Conservation (phyloP, 2,113 vertebrate genomes). For the Gymnorhina tibicen region DNA sequence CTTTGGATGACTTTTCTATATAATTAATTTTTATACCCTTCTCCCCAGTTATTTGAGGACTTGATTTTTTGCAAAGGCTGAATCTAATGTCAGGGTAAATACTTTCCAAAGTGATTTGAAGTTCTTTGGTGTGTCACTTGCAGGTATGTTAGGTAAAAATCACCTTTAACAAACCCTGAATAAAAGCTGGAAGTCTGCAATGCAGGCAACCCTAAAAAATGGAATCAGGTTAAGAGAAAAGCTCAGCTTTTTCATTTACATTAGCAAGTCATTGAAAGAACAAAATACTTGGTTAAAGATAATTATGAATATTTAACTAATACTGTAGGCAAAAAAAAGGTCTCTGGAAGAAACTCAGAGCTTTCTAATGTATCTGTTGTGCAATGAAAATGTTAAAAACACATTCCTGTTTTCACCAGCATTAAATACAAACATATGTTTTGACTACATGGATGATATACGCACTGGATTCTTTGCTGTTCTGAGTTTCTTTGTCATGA, state of each 20-base stretch:
- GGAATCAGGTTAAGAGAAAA: not conserved
- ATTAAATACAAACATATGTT: not conserved
- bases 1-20: not conserved
- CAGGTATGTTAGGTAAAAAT: not conserved
- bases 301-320: not conserved
- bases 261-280: not conserved
- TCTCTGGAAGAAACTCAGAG: not conserved
- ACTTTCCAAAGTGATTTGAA: not conserved
- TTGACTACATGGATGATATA: not conserved
- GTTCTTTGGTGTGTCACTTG: not conserved
- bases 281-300: not conserved
- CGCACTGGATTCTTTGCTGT: not conserved
- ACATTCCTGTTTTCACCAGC: not conserved
- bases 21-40: not conserved
- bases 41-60: not conserved
- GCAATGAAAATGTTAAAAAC: not conserved
- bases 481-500: not conserved
- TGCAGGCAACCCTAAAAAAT: not conserved
- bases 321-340: not conserved
- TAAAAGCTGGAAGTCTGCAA: not conserved
- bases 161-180: not conserved
- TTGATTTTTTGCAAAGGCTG: not conserved
- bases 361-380: not conserved
- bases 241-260: not conserved
- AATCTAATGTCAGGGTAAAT: not conserved